Percentiles rank a stretch among this genome's conserved stretches.
Evolutionary conservation across 1,140 invertebrate genomes (phyloP).

Genomic region (Hypsibius dujardini): DNA sequence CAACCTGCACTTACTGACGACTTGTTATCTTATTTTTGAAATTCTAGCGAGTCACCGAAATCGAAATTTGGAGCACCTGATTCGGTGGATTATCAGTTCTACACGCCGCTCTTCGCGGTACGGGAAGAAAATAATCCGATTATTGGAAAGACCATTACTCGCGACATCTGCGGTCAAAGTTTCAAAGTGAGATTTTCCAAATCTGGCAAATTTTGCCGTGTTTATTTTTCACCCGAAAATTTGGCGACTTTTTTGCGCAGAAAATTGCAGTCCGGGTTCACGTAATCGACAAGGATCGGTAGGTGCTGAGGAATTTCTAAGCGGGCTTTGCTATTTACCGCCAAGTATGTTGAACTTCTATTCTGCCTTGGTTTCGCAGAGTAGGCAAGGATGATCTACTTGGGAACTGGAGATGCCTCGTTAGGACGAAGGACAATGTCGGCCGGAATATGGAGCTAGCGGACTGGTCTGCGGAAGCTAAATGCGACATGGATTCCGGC

Average conservation of each 20-base stretch:
- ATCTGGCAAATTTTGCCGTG: not conserved
- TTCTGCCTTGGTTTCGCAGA: not conserved
- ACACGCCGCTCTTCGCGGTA: not conserved
- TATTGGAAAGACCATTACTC: not conserved
- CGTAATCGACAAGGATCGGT: slow-evolving; percentile 6
- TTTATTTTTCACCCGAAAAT: too few species aligned
- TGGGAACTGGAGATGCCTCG: not conserved
- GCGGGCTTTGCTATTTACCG: too few species aligned
- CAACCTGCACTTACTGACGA: too few species aligned
- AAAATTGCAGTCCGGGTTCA: slow-evolving; percentile 1
- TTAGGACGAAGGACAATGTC: not conserved
- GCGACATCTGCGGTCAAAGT: not conserved
- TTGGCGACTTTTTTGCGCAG: slow-evolving; percentile 2
- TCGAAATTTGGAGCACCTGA: not conserved
- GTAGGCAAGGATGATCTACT: not conserved
- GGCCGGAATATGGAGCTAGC: slow-evolving; percentile 3
- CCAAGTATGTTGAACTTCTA: too few species aligned
- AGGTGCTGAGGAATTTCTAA: too few species aligned
- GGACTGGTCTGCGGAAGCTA: not conserved
- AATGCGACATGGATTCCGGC: not conserved
- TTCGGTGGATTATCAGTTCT: not conserved
- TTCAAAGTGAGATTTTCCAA: not conserved
- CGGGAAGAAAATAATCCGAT: not conserved
- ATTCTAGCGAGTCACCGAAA: not conserved
- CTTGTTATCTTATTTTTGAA: too few species aligned